These are phyloP conservation scores for Zaprionus bogoriensis DNA, from an alignment of 2,888 invertebrate genomes.

Conservation along the genomic window DNA sequence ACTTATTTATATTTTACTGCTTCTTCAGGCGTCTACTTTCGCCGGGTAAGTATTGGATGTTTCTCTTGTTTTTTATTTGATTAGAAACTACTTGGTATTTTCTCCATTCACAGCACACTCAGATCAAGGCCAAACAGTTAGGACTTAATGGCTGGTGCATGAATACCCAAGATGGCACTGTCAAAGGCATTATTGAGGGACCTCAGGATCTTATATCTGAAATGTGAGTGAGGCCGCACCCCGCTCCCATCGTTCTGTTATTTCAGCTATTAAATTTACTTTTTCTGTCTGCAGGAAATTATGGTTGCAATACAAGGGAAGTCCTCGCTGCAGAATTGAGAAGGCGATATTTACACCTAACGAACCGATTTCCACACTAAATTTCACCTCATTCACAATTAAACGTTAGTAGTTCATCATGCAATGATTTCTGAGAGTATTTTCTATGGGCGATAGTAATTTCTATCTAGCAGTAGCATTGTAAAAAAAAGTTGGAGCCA, in stretches of 20 bases:
- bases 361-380: conserved; percentile 35
- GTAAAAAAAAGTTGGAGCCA: not conserved
- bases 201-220: conserved; percentile 83
- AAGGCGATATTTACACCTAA: conserved; percentile 49
- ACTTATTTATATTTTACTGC: not conserved
- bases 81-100: no score
- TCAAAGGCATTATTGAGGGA: conserved; percentile 86
- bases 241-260: no score
- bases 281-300: conserved; percentile 24
- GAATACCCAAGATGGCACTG: conserved; percentile 86
- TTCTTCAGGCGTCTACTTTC: conserved; percentile 63
- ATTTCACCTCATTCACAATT: conserved; percentile 42
- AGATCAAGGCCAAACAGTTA: conserved; percentile 84
- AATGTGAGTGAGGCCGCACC: conserved; percentile 84
- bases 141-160: conserved; percentile 87
- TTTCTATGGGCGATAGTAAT: no score
- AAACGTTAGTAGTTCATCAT: conserved; percentile 22
- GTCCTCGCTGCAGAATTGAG: conserved; percentile 51
- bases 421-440: not conserved
- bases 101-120: conserved; percentile 83
- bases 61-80: not conserved
- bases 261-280: not conserved
- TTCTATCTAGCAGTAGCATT: not conserved
- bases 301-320: conserved; percentile 59
- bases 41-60: conserved; percentile 22